Conservation (phyloP, 2,888 invertebrate genomes). For the Aphidius colemani region DNA sequence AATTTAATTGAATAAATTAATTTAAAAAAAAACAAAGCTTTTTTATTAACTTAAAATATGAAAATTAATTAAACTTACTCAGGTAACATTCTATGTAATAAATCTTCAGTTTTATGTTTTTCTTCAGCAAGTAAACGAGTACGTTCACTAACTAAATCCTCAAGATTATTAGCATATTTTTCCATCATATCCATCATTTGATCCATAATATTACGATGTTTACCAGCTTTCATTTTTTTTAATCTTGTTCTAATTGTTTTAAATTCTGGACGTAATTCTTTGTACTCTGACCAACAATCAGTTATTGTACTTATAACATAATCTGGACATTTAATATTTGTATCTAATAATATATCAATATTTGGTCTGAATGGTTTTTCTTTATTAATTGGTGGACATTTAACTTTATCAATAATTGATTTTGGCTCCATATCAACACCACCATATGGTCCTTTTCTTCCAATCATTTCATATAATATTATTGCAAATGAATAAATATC, state of each 20-base stretch:
- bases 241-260: conserved; percentile 75
- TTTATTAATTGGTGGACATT: conserved; percentile 69
- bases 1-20: conserved; percentile 6
- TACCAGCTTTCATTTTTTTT: conserved; percentile 89
- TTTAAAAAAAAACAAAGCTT: neutral
- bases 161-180: conserved; percentile 92
- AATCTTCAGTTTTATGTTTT: conserved; percentile 90
- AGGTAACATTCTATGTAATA: conserved; percentile 92
- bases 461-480: conserved; percentile 92
- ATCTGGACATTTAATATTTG: conserved; percentile 76
- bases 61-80: conserved; percentile 66
- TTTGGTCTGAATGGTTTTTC: conserved; percentile 82
- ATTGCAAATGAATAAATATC: conserved; percentile 97
- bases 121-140: conserved; percentile 88
- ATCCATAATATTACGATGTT: conserved; percentile 90
- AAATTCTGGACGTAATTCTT: conserved; percentile 84
- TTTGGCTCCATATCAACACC: conserved; percentile 79
- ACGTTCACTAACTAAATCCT: conserved; percentile 90
- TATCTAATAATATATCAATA: conserved; percentile 72
- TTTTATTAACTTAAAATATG: conserved; percentile 10
- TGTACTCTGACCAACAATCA: conserved; percentile 89
- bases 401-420: conserved; percentile 87
- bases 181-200: conserved; percentile 99
- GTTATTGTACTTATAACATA: conserved; percentile 81
- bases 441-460: conserved; percentile 89